Base-by-base conservation (phyloP, 53 echinoderm and acorn worm species). In the Temnopleurus reevesii region DNA sequence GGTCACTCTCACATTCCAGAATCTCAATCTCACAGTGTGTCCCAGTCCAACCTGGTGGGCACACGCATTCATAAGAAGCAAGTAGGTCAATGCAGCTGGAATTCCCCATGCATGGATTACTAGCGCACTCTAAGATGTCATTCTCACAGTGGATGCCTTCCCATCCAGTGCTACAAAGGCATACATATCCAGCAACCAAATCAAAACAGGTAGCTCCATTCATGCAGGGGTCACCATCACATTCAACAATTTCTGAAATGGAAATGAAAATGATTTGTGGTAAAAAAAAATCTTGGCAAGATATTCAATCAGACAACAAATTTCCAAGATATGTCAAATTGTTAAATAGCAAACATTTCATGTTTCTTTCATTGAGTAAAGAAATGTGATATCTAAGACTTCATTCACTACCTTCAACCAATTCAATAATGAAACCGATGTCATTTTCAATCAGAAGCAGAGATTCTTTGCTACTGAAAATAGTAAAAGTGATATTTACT, bases 121-220 rank as follows among this genome's bases (percentile, higher is more conserved):
- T 6, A 10, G 21, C 9, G 26, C n/a, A 38, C 27, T 35, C 2
- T 5, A 15, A 44, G 24, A 49, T 49, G 28, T 36, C 56, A 79
- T 47, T 47, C 18, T 38, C 85, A 33, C 92, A 92, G 49, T 15
- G 76, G 21, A 51, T 46, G 4, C 94, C 94, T 28, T 77, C 65
- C 91, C 92, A 94, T 29, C 94, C 94, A 27, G 91, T 66, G 26
- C 31, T 76, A 56, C 92, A 94, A 33, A 26, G 54, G 45, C 94
- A 94, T 13, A 54, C 25, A 30, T 59, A 93, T 7, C 89, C 84
- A 53, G 83, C 86, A 25, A 61, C 18, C 9, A 71, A 3, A 54
- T 92, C 90, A 19, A 95, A 80, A 76, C 96, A 96, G 12, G 82
- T 93, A 2, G 92, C 94, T 55, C 90, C 91, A 55, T 96, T 94